phyloP scores from a whole-genome alignment of 1,140 invertebrate genomes.

The Anastrepha ludens region DNA sequence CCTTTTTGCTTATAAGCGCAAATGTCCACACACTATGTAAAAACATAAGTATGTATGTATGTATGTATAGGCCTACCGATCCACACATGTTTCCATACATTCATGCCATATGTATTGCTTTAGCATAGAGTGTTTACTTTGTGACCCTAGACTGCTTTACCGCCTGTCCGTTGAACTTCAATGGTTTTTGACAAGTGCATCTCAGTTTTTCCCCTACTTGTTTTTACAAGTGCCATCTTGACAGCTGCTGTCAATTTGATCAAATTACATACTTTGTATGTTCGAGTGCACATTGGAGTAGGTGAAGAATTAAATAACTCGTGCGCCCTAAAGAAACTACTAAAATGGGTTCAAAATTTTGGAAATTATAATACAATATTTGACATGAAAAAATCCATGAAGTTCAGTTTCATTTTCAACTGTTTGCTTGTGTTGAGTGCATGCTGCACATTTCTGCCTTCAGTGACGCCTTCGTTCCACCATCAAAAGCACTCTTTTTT shows the following conservation, averaged over 20 bases:
- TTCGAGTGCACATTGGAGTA: not conserved
- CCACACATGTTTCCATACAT: no score
- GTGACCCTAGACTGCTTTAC: not conserved
- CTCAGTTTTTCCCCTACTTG: not conserved
- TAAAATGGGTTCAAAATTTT: not conserved
- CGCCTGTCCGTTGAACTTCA: conserved; percentile 11
- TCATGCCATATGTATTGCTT: no score
- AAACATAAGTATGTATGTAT: not conserved
- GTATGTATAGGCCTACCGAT: not conserved
- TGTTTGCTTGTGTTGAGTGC: not conserved
- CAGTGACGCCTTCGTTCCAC: not conserved
- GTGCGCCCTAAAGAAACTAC: not conserved
- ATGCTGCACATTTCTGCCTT: not conserved
- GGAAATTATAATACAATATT: not conserved
- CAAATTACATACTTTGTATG: not conserved
- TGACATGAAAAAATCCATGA: not conserved
- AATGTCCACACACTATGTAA: not conserved
- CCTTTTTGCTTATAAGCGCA: not conserved
- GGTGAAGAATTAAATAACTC: not conserved
- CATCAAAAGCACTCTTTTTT: not conserved
- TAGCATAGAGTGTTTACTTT: not conserved
- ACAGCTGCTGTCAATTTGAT: conserved; percentile 36
- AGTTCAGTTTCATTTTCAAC: not conserved
- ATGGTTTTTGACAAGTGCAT: conserved; percentile 22
- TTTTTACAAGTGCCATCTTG: not conserved